Evolutionary conservation across 1,140 invertebrate genomes (phyloP), one percentile per base, ranked within the genome.

Genomic region (Achroia grisella): DNA sequence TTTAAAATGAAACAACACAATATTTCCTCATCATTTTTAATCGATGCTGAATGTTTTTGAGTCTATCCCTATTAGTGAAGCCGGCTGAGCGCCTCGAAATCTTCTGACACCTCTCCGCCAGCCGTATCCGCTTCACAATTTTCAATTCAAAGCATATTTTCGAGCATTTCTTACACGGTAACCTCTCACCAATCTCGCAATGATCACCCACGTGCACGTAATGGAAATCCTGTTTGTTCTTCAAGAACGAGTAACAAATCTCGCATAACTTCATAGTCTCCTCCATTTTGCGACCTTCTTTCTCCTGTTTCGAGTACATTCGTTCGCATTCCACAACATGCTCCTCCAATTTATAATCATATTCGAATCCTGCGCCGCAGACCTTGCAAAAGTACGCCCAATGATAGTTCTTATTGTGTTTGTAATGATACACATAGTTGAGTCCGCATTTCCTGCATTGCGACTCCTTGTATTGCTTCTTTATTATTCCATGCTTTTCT

Each of bases 41-140:
- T 15, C 66, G 44, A 8, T 51, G 51, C 33, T 62, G 54, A 17
- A 70, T 58, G 12, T 58, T 62, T 39, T 61, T 63, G 13, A 66
- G 40, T 11, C 66, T 44, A 1, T 59, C 53, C 17, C 56, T 42
- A 35, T 67, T 65, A 0, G 48, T 44, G 2, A 56, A 27, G 0
- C 11, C 17, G 2, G n/a, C n/a, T n/a, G n/a, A n/a, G n/a, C 17
- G 17, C 17, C 17, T 2, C 17, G 17, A 6, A 47, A 8, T 15
- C 33, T 29, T 30, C 2, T 37, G 9, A 30, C 11, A 10, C 14
- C 39, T 46, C 27, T 45, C 35, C 14, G 8, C 35, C 6, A 6
- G 45, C 42, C 27, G 35, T 15, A 27, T 37, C 1, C 48, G 39
- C 8, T 48, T 49, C 0, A 62, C 33, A 6, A 45, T 23, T 6